Percentiles rank a stretch among this genome's conserved stretches.
phyloP scores from a whole-genome alignment of 2,797 vertebrate species.

The Cyclopterus lumpus region DNA sequence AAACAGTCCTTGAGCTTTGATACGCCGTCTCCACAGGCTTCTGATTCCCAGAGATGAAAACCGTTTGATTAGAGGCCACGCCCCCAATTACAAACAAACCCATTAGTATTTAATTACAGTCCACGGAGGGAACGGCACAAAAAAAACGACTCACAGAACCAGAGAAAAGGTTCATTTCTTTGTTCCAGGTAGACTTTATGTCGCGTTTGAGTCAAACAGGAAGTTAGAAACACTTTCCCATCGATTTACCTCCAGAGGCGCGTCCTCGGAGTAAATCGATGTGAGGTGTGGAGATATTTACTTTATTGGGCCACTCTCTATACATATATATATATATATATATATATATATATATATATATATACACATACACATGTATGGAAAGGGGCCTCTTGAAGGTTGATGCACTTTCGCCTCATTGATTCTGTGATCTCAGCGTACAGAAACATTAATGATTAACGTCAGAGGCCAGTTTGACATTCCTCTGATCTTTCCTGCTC shows the following conservation, averaged over 20 bases:
- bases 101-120: neutral
- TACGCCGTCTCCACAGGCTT: too few species aligned
- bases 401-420: constrained; percentile 20
- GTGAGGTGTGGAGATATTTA: constrained; percentile 14
- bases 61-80: neutral
- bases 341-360: too few species aligned
- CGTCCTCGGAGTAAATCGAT: constrained; percentile 9
- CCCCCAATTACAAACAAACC: neutral
- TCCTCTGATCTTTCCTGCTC: neutral
- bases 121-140: neutral
- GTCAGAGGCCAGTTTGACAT: constrained; percentile 1
- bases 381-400: neutral
- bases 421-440: constrained; percentile 8
- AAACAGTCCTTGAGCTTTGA: too few species aligned
- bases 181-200: constrained; percentile 19
- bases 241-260: constrained; percentile 43
- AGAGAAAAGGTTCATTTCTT: neutral
- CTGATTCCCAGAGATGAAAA: neutral
- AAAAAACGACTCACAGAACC: neutral
- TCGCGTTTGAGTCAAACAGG: neutral
- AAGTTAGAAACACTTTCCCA: constrained; percentile 6
- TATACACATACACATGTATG: too few species aligned
- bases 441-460: constrained; percentile 70
- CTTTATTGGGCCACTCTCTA: neutral
- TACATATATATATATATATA: too few species aligned